Percentiles rank a stretch among this genome's conserved stretches.
These are phyloP conservation scores for Rhopalosiphum padi DNA, from an alignment of 1,140 invertebrate genomes.

Conservation along the genomic window DNA sequence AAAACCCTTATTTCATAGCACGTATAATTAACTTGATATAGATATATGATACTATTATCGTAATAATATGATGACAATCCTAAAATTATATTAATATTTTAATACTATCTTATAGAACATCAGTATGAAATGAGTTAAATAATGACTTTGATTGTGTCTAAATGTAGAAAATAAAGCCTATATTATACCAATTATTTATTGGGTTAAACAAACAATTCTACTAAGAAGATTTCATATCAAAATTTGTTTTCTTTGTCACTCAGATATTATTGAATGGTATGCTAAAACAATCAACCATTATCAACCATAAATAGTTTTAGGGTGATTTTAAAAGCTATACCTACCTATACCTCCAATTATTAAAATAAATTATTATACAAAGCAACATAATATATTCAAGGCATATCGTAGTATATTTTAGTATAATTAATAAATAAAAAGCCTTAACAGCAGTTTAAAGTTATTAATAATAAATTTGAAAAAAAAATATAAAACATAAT, in stretches of 20 bases:
- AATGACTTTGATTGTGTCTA: background rate
- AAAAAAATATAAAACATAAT: background rate
- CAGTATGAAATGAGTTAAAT: background rate
- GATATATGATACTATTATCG: too few species aligned
- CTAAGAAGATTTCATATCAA: background rate
- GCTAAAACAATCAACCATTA: background rate
- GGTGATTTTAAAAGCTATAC: background rate
- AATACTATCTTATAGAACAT: background rate
- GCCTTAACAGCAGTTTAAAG: background rate
- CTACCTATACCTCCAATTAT: background rate
- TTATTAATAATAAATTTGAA: background rate
- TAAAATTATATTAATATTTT: background rate
- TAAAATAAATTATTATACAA: background rate
- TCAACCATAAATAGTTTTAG: background rate
- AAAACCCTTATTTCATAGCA: background rate
- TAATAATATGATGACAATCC: background rate
- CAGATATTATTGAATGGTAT: background rate
- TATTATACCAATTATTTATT: background rate
- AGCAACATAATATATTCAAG: background rate
- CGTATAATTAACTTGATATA: background rate
- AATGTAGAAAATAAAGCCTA: background rate
- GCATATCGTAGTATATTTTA: background rate
- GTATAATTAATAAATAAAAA: background rate
- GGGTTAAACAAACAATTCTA: background rate
- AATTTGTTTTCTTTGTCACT: background rate